These are phyloP conservation scores for Leuciscus waleckii DNA, from an alignment of 2,797 vertebrate species.

Conservation along the genomic window DNA sequence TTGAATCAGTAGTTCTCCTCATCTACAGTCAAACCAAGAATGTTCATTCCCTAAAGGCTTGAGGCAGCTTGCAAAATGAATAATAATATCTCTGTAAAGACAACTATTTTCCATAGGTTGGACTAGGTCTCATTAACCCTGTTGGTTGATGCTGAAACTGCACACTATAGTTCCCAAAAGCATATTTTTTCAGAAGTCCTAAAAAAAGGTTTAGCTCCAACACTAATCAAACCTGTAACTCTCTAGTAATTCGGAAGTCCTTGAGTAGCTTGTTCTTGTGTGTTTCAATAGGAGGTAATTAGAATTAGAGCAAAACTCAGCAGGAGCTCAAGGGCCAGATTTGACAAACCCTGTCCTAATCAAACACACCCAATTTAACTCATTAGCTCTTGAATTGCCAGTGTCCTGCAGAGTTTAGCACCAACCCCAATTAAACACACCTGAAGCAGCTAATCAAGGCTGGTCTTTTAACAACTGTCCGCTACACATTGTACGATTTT, in stretches of 20 bases:
- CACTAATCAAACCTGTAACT: neutral
- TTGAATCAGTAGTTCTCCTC: neutral
- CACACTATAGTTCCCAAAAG: neutral
- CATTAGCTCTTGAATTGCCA: neutral
- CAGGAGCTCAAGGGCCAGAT: neutral
- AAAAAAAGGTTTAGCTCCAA: neutral
- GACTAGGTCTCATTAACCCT: neutral
- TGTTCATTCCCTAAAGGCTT: neutral
- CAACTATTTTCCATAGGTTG: neutral
- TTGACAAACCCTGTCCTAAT: neutral
- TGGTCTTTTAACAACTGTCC: neutral
- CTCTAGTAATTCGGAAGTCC: neutral
- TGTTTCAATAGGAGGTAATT: neutral
- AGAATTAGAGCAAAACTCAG: neutral
- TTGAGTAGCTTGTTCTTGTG: neutral
- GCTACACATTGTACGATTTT: no score
- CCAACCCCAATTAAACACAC: neutral
- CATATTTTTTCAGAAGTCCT: neutral
- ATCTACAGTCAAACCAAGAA: constrained; percentile 28
- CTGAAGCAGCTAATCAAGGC: neutral
- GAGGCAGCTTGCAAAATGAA: neutral
- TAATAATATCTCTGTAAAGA: neutral
- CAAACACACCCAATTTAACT: neutral
- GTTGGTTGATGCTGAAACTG: neutral
- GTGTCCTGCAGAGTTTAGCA: neutral